Base-by-base conservation (phyloP, 2,888 invertebrate genomes). In the Listrodromus nycthemerus region DNA sequence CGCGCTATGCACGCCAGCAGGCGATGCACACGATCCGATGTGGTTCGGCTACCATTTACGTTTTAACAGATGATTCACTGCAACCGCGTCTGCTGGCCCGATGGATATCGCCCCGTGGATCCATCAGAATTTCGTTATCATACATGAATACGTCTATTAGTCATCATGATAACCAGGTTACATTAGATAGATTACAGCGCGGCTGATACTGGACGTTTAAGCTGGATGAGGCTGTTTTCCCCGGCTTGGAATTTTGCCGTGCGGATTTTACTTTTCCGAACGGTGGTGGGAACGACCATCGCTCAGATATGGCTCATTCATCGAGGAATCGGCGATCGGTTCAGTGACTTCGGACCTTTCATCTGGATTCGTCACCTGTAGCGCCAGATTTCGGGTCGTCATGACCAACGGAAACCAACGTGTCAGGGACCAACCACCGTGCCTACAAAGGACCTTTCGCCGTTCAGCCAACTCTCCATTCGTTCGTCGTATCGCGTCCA, bases 71-170 rank as follows among this genome's bases (percentile, higher is more conserved):
- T 41, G 41, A 41, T 41, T 41, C 41, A 41, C 41, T 13, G 41
- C 41, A 13, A 13, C 41, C 41, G 41, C 41, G 4, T 41, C 10
- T 3, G 41, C 41, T 1, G 13, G 13, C 41, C 3, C 41, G 41
- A 41, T 13, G 41, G 13, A 41, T 3, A 13, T 8, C 21, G 19
- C 27, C 1, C 37, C 30, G 65, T 52, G 19, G 27, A n/a, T 52
- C 24, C 66, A 24, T 33, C 58, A 58, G 16, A 30, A 52, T 58
- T 65, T 65, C 55, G 70, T 76, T 81, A 71, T 30, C 81, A 76
- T 66, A 66, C 52, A 81, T 81, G 52, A 80, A 81, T 76, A 55
- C 41, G 61, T 37, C 41, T 81, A 48, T 65, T 41, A 50, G 65
- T 37, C 69, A 37, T n/a, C n/a, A n/a, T n/a, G 58, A n/a, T 48